Base-by-base conservation (phyloP, 2,888 invertebrate genomes). In the Lochmaea crataegi region DNA sequence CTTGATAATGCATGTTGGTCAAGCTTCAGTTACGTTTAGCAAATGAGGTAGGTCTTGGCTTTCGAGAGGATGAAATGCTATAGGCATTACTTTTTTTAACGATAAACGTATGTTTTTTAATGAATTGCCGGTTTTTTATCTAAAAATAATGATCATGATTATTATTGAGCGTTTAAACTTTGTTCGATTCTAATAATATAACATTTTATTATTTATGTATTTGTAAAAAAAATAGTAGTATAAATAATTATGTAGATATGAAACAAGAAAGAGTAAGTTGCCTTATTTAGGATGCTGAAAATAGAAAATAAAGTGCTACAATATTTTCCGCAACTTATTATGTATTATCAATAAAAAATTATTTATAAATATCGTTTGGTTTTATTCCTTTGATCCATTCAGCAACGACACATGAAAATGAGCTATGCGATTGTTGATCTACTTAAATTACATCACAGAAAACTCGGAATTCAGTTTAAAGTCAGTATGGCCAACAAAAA, bases 281-380 rank as follows among this genome's bases (percentile, higher is more conserved):
- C 70, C 70, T 70, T 70, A 70, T 70, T 70, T 70, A 70, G 70
- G 70, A 70, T 57, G 70, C 70, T 70, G 64, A 70, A 64, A 18
- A 64, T 64, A 64, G 18, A 41, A 61, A 70, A 68, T 68, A 42
- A 70, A 70, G 53, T 57, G 70, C 70, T 70, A 70, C 51, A 65
- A 65, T 70, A 70, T 70, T 69, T 69, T 69, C 63, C 63, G 69
- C 69, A 69, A 69, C 18, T 45, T 69, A 63, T 58, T 69, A 56
- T 69, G 69, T 69, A 69, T 56, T 69, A 32, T 56, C 48, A 69
- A 63, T 63, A 69, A 63, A 69, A 63, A 68, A 56, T 63, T 69
- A 69, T 69, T 69, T 69, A 69, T 69, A 69, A 51, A 63, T 53
- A 53, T 56, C 26, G 38, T 63, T 53, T 60, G 2, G 32, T 53